Percentiles rank a stretch among this genome's conserved stretches.
These are phyloP conservation scores for Dicentrarchus labrax DNA, from an alignment of 2,113 vertebrate species.

Conservation along the genomic window DNA sequence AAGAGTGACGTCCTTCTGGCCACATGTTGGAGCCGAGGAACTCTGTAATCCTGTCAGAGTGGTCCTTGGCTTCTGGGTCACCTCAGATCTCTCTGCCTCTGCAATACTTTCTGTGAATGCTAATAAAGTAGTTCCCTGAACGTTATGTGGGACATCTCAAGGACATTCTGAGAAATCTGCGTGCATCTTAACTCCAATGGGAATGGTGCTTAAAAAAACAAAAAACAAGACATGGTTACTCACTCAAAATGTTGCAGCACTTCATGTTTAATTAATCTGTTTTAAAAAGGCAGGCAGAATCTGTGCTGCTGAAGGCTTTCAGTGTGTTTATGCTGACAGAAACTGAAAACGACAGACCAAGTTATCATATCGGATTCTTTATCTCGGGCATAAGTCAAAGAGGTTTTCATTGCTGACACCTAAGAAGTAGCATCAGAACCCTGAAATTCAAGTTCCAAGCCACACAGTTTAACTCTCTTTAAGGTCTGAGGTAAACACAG, in stretches of 20 bases:
- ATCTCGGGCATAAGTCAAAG: neutral
- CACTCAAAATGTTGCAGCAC: slow-evolving; percentile 5
- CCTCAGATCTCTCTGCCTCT: slow-evolving; percentile 57
- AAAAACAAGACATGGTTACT: neutral
- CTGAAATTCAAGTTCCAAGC: neutral
- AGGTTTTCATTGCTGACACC: slow-evolving; percentile 18
- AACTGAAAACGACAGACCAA: slow-evolving; percentile 6
- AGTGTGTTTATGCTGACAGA: neutral
- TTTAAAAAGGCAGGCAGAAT: neutral
- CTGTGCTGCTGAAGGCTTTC: neutral
- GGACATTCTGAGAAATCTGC: slow-evolving; percentile 41
- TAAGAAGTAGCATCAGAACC: slow-evolving; percentile 10
- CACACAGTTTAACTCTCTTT: neutral
- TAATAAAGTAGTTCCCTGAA: slow-evolving; percentile 42
- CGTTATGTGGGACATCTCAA: slow-evolving; percentile 56
- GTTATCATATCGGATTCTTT: slow-evolving; percentile 8
- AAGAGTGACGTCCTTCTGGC: slow-evolving; percentile 29
- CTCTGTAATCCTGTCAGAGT: slow-evolving; percentile 58
- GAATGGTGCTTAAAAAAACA: slow-evolving; percentile 19
- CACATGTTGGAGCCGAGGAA: slow-evolving; percentile 35
- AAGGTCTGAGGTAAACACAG: neutral
- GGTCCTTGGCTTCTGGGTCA: slow-evolving; percentile 60
- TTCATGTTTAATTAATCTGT: slow-evolving; percentile 30
- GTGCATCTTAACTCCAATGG: slow-evolving; percentile 23
- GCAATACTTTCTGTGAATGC: slow-evolving; percentile 38